These are phyloP conservation scores for Sinosuthora webbiana DNA, from an alignment of 2,113 vertebrate species.

Conservation along the genomic window DNA sequence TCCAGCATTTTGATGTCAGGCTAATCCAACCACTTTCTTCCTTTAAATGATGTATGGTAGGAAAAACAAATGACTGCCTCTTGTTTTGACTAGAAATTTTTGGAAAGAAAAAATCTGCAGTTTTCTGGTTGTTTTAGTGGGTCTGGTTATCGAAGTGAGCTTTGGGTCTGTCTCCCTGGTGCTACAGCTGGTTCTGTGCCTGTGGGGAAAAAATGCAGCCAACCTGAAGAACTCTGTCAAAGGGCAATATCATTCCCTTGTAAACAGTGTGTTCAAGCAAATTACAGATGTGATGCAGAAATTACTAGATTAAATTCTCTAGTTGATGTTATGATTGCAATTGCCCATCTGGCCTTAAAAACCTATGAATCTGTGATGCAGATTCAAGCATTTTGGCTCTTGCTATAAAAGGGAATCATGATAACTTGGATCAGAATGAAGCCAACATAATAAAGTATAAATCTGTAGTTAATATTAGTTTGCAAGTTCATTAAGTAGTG, in stretches of 20 bases:
- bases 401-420: background rate
- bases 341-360: conserved; percentile 52
- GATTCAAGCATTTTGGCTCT: background rate
- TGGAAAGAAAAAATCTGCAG: background rate
- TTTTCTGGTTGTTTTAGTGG: background rate
- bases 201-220: background rate
- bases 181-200: background rate
- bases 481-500: conserved; percentile 47
- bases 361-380: background rate
- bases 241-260: background rate
- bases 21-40: background rate
- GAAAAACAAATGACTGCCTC: background rate
- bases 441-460: conserved; percentile 36
- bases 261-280: conserved; percentile 16
- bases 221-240: background rate
- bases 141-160: rapidly evolving
- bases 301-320: conserved; percentile 7
- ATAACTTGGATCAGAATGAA: conserved; percentile 9
- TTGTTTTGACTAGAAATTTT: background rate
- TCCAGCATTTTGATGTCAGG: background rate
- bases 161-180: background rate
- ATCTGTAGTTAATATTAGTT: conserved; percentile 51
- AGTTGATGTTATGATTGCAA: background rate
- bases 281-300: conserved; percentile 4
- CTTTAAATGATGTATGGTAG: background rate